A percentile compares a stretch with the other conserved stretches of the same genome.
Conservation (phyloP, 2,797 vertebrate species). For the Pterois miles region DNA sequence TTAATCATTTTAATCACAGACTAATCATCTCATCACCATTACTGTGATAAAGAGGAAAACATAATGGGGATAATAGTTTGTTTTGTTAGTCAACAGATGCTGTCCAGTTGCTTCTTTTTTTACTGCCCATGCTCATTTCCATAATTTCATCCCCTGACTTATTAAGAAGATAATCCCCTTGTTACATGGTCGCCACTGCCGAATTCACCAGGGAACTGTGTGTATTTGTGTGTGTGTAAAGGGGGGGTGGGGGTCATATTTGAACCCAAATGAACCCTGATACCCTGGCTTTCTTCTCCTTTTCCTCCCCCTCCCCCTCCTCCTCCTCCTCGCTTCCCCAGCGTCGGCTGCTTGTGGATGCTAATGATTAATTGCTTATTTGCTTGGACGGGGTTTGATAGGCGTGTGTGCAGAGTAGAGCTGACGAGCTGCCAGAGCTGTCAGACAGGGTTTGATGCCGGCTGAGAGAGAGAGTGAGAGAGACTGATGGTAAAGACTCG, state of each 20-base stretch:
- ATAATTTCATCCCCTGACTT: constrained; percentile 75
- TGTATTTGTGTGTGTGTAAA: constrained; percentile 9
- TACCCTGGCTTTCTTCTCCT: constrained; percentile 24
- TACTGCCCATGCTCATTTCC: constrained; percentile 60
- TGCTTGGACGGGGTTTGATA: constrained; percentile 69
- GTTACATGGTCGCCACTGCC: constrained; percentile 46
- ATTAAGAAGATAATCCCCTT: constrained; percentile 76
- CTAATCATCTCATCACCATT: constrained; percentile 58
- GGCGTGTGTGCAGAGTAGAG: constrained; percentile 65
- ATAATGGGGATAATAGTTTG: constrained; percentile 48
- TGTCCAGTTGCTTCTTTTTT: constrained; percentile 54
- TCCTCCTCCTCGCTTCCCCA: not conserved
- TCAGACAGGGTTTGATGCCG: constrained; percentile 58
- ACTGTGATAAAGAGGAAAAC: constrained; percentile 34
- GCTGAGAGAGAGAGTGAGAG: constrained; percentile 17
- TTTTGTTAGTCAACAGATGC: constrained; percentile 68
- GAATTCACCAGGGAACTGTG: constrained; percentile 56
- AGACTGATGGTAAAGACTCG: constrained; percentile 27
- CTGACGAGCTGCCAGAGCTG: constrained; percentile 75
- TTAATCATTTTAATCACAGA: constrained; percentile 58
- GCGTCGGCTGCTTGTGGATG: constrained; percentile 57
- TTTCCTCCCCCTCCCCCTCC: not conserved
- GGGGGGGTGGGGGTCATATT: constrained; percentile 47
- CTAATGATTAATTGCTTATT: constrained; percentile 80
- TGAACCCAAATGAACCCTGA: constrained; percentile 66